Percentiles rank a stretch among this genome's conserved stretches.
phyloP scores from a whole-genome alignment of 2,888 invertebrate species.

The Chymomyza fuscimana region DNA sequence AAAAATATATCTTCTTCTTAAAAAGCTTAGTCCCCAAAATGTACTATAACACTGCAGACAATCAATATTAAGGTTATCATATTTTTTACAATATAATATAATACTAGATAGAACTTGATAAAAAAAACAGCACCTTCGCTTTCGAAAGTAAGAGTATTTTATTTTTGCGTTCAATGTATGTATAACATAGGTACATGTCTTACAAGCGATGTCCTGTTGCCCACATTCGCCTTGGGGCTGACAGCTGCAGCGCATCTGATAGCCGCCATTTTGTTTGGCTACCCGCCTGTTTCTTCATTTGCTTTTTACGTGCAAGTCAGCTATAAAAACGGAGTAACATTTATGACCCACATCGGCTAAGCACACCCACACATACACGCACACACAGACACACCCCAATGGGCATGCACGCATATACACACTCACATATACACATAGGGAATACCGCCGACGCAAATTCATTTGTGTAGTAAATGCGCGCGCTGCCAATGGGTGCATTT shows the following conservation, averaged over 20 bases:
- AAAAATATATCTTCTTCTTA: too few relatives aligned
- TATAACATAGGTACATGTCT: not conserved
- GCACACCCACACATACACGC: constrained; percentile 12
- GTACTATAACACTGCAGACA: too few relatives aligned
- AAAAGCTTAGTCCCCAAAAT: too few relatives aligned
- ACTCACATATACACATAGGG: constrained; percentile 13
- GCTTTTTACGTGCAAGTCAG: constrained; percentile 70
- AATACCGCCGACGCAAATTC: constrained; percentile 9
- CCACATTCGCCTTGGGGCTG: not conserved
- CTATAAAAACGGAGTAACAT: constrained; percentile 75
- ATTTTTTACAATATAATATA: too few relatives aligned
- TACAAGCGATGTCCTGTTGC: not conserved
- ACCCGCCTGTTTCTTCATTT: constrained; percentile 44
- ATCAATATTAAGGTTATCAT: too few relatives aligned
- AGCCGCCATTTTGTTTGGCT: constrained; percentile 68
- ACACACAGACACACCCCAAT: constrained; percentile 21
- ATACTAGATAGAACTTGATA: too few relatives aligned
- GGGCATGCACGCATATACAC: constrained; percentile 12
- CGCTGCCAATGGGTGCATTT: constrained; percentile 17
- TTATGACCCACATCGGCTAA: constrained; percentile 71
- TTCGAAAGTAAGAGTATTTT: too few relatives aligned
- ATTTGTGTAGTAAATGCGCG: constrained; percentile 8
- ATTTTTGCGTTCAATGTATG: not conserved
- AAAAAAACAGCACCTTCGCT: too few relatives aligned
- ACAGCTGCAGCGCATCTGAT: constrained; percentile 29